Percentiles rank a stretch among this genome's conserved stretches.
Conservation (phyloP, 2,113 vertebrate species). For the Geococcyx californianus region DNA sequence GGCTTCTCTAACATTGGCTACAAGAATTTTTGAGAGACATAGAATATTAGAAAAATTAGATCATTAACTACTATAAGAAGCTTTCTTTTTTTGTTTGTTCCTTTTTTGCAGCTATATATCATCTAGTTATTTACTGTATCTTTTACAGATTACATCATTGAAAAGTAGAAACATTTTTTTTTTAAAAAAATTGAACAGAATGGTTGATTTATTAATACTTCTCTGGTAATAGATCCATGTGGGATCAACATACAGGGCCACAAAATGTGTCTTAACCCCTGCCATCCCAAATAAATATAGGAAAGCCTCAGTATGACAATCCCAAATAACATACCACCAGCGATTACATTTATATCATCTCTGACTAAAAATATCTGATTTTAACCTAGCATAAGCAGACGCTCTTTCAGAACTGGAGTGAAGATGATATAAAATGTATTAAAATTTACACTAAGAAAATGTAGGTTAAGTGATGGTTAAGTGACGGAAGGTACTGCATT, state of each 20-base stretch:
- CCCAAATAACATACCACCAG: background rate
- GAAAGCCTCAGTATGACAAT: background rate
- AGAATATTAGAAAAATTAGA: slow-evolving; percentile 34
- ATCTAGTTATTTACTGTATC: background rate
- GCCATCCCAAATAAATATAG: background rate
- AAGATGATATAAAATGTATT: background rate
- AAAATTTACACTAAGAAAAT: background rate
- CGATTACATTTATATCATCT: background rate
- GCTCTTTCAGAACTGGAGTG: background rate
- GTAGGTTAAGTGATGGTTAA: background rate
- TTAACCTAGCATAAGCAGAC: background rate
- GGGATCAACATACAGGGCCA: background rate
- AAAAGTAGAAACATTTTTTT: background rate
- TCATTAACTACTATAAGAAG: background rate
- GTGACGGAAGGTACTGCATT: background rate
- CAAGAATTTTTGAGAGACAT: slow-evolving; percentile 11
- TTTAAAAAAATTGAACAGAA: background rate
- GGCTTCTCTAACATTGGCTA: slow-evolving; percentile 1
- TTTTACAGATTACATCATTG: background rate
- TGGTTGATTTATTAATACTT: background rate
- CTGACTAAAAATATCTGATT: background rate
- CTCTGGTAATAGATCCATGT: background rate
- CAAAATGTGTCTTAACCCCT: background rate
- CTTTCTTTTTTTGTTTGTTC: background rate
- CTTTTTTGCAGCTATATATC: background rate